Conservation (phyloP, 2,797 vertebrate genomes). For the Cyprinodon diabolis region DNA sequence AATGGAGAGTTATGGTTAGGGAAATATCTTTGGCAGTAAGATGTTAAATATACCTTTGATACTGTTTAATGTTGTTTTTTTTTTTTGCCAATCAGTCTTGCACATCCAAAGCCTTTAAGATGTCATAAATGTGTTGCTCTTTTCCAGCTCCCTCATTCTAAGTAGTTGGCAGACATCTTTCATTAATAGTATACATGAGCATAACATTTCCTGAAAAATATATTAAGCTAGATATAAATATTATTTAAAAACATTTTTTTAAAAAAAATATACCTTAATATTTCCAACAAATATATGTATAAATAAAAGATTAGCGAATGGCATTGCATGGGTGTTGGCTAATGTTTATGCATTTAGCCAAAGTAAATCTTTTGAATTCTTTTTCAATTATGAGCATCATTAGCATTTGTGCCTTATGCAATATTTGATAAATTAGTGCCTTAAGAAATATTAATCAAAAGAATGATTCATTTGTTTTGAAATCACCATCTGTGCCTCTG, state of each 20-base stretch:
- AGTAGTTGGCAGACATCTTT: background rate
- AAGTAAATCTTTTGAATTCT: background rate
- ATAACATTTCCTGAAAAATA: constrained; percentile 1
- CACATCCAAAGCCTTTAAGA: background rate
- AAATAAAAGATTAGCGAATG: background rate
- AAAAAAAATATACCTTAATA: too few species aligned
- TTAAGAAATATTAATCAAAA: constrained; percentile 7
- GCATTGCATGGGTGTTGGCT: background rate
- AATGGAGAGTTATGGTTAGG: background rate
- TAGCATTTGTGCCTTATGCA: constrained; percentile 3
- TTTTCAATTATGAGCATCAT: background rate
- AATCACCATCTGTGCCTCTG: background rate
- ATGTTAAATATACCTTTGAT: background rate
- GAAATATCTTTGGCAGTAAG: background rate
- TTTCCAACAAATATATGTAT: background rate
- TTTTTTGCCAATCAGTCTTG: background rate
- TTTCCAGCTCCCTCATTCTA: background rate
- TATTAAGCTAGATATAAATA: background rate
- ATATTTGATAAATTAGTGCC: background rate
- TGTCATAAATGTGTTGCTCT: background rate
- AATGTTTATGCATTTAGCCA: background rate
- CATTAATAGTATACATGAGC: background rate
- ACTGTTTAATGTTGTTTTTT: background rate
- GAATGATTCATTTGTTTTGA: background rate
- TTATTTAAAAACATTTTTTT: background rate